Evolutionary conservation across 2,797 vertebrate genomes (phyloP).

Genomic region (Pipistrellus pipistrellus): DNA sequence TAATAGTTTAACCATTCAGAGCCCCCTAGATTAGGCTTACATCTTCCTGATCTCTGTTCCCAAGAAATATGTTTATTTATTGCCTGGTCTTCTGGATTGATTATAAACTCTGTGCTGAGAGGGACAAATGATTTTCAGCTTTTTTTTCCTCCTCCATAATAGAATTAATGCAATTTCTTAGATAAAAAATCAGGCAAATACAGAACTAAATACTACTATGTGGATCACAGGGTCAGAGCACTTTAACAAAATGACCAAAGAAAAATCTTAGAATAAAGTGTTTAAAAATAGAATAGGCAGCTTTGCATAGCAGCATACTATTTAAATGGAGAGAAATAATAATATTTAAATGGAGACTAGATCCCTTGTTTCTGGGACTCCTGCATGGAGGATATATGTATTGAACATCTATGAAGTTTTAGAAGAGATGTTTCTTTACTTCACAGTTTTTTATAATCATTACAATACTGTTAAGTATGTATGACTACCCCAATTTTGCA

Average conservation of each 20-base stretch:
- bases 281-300: not conserved
- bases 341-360: not conserved
- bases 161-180: conserved; percentile 3
- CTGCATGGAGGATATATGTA: not conserved
- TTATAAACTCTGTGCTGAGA: not conserved
- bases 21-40: not conserved
- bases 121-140: not conserved
- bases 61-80: not conserved
- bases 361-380: not conserved
- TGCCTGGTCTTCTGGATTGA: not conserved
- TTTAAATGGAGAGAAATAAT: too few species aligned
- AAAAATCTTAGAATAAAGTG: not conserved
- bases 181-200: not conserved
- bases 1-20: not conserved
- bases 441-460: not conserved
- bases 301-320: not conserved
- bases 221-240: not conserved
- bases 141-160: not conserved
- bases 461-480: not conserved
- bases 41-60: not conserved
- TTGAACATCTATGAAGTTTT: not conserved
- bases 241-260: conserved; percentile 14
- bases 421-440: not conserved
- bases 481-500: not conserved
- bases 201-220: not conserved